Evolutionary conservation across 2,797 vertebrate genomes (phyloP), one percentile per base, ranked within the genome.

Genomic region (Sparidentex hasta): DNA sequence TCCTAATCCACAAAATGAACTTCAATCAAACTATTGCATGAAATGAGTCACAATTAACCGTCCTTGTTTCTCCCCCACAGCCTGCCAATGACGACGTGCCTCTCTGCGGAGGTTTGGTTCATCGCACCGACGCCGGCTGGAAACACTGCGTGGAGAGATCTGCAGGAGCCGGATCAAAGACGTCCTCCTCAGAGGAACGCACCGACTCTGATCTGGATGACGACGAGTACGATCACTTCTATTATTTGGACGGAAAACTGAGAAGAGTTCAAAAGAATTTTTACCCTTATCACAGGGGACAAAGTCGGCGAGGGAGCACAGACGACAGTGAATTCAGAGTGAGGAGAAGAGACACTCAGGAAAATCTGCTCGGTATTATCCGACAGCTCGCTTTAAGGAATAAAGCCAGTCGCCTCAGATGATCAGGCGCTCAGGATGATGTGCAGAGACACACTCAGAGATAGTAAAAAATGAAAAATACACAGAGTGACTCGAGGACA

Each of bases 91-190:
- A 54, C 7, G 11, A 20, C 0, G 11, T 0, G 7, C 62, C 65
- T 0, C 44, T 29, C 51, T 92, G 92, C 75, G n/a, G 65, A 74
- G 90, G 90, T 59, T 65, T 92, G 21, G 78, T 89, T 3, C 87
- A 91, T 71, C 90, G 87, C 65, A 90, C 82, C 0, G 71, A 83
- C 11, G 81, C 77, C 8, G 90, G 88, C 2, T 54, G 80, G 75
- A 81, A 55, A 76, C 84, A 83, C 85, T 89, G 92, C 14, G 2
- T 18, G 44, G 72, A 89, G 33, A 84, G 83, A 72, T 52, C 6
- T 0, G 7, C 46, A 55, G 17, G 41, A 56, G 17, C 0, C 0
- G 41, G 38, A 61, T 59, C 69, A 23, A 48, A 54, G 23, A 41
- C 0, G n/a, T 11, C 46, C 44, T 18, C 74, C 65, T 46, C 33